These are phyloP conservation scores for Epizoanthus rinbou DNA, from an alignment of 92 coral and sea anemone species.

Conservation along the genomic window DNA sequence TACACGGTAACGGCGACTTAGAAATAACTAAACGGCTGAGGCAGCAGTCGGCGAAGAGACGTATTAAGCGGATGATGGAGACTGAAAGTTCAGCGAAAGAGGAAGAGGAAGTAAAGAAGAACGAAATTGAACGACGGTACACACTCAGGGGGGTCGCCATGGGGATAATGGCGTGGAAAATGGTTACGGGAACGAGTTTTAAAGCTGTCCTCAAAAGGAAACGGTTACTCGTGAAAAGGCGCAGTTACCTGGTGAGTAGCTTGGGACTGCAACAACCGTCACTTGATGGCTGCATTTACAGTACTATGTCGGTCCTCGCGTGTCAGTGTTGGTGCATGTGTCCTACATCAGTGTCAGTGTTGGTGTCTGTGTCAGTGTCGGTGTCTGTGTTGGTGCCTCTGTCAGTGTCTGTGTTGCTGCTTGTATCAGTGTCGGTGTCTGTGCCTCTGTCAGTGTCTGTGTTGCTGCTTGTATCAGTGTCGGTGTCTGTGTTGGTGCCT, in stretches of 20 bases:
- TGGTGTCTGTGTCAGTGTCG: too few relatives aligned
- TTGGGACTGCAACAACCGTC: background rate
- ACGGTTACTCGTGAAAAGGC: constrained; percentile 42
- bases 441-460: too few relatives aligned
- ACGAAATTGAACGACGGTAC: background rate
- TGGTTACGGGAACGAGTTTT: constrained; percentile 57
- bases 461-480: too few relatives aligned
- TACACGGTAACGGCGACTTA: constrained; percentile 4
- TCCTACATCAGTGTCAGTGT: too few relatives aligned
- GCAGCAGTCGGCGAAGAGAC: constrained; percentile 73
- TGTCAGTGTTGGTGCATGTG: too few relatives aligned
- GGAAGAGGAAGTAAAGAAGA: constrained; percentile 17
- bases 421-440: too few relatives aligned
- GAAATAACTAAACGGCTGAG: constrained; percentile 49
- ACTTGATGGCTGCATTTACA: background rate
- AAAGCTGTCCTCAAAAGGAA: constrained; percentile 60
- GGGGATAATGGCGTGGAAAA: constrained; percentile 53
- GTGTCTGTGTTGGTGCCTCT: too few relatives aligned
- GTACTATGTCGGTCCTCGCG: too few relatives aligned
- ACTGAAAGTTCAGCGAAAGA: constrained; percentile 62
- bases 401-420: too few relatives aligned
- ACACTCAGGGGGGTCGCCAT: constrained; percentile 54
- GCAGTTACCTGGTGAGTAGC: constrained; percentile 16
- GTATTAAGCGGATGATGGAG: constrained; percentile 70
- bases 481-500: too few relatives aligned